phyloP scores from a whole-genome alignment of 2,888 invertebrate genomes.

The Hemithea aestivaria region DNA sequence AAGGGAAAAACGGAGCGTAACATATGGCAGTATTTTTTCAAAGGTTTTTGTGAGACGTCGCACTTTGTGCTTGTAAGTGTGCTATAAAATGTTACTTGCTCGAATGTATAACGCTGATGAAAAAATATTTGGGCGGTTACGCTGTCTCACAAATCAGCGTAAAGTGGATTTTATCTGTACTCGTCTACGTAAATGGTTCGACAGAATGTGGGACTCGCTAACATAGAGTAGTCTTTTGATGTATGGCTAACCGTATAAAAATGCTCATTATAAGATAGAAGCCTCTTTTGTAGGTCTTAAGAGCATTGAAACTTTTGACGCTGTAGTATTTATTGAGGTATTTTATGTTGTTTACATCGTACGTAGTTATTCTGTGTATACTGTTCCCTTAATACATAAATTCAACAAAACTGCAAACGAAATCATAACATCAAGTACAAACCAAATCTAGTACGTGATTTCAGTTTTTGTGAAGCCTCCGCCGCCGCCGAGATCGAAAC shows the following conservation, averaged over 20 bases:
- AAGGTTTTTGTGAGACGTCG: conserved; percentile 49
- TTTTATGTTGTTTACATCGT: no score
- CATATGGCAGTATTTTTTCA: conserved; percentile 57
- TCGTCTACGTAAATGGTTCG: conserved; percentile 39
- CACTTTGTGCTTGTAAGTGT: conserved; percentile 53
- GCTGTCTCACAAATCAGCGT: conserved; percentile 53
- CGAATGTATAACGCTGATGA: conserved; percentile 60
- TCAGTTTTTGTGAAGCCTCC: conserved; percentile 25
- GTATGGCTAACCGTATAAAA: conserved; percentile 7
- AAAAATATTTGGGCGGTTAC: conserved; percentile 53
- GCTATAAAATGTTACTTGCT: conserved; percentile 56
- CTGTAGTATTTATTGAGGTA: no score
- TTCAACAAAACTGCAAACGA: no score
- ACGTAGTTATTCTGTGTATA: no score
- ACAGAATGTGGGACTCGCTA: conserved; percentile 24
- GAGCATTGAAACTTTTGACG: no score
- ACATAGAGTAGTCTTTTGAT: conserved; percentile 23
- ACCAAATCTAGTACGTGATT: no score
- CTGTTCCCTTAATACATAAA: no score
- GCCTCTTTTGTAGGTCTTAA: conserved; percentile 20
- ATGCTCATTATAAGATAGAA: conserved; percentile 16
- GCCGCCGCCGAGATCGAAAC: conserved; percentile 6
- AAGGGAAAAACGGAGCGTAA: conserved; percentile 44
- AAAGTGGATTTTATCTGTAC: conserved; percentile 43
- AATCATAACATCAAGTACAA: no score